phyloP scores from a whole-genome alignment of 2,888 invertebrate species.

The Seira ritae region DNA sequence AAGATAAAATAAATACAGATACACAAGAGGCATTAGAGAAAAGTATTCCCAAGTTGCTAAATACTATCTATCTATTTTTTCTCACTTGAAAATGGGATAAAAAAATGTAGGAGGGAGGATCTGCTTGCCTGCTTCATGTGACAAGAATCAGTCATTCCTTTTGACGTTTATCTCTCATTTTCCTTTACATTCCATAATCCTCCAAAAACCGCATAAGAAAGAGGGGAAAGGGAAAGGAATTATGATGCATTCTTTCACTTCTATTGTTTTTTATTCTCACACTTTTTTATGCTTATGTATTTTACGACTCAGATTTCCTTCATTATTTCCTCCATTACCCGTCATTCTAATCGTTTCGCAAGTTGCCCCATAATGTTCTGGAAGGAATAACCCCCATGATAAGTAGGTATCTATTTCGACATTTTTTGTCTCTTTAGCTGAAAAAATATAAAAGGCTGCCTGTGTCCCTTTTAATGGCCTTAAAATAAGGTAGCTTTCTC shows the following conservation, averaged over 20 bases:
- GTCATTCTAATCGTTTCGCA: neutral
- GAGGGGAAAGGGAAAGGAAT: neutral
- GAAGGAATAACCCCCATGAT: too few species aligned
- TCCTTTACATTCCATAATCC: slow-evolving; percentile 1
- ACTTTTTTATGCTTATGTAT: neutral
- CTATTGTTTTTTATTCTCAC: neutral
- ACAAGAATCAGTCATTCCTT: slow-evolving; percentile 40
- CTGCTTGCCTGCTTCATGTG: neutral
- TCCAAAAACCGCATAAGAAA: neutral
- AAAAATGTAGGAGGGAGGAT: neutral
- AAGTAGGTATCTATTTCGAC: neutral
- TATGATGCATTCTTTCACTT: neutral
- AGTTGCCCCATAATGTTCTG: neutral
- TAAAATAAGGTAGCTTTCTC: neutral
- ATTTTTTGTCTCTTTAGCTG: neutral
- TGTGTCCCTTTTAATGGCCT: neutral
- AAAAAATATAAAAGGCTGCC: neutral
- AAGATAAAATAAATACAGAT: neutral
- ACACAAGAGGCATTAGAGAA: neutral
- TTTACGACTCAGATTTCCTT: neutral
- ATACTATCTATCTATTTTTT: neutral
- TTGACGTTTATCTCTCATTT: slow-evolving; percentile 55
- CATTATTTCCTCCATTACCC: neutral
- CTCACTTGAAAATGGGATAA: neutral
- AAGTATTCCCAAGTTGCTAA: neutral